A percentile compares a stretch with the other conserved stretches of the same genome.
Conservation (phyloP, 2,888 invertebrate species). For the Tetrapedia diversipes region DNA sequence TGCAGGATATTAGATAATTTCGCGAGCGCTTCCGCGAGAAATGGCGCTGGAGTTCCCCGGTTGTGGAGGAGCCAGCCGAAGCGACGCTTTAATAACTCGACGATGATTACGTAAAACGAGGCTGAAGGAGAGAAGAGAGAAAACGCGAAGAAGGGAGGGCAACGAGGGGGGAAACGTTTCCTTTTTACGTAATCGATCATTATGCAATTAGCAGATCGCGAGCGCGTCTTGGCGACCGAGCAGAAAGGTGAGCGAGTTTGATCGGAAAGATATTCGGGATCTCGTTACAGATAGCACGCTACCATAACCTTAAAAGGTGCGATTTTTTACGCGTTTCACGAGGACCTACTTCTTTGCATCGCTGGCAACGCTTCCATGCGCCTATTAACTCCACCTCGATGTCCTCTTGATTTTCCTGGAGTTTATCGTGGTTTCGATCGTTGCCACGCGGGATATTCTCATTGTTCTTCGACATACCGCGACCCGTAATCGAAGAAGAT, state of each 20-base stretch:
- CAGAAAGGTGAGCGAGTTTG: neutral
- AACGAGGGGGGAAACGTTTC: neutral
- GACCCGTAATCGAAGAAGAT: neutral
- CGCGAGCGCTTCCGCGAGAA: slow-evolving; percentile 49
- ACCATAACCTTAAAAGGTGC: slow-evolving; percentile 46
- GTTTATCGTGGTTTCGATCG: neutral
- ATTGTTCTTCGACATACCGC: neutral
- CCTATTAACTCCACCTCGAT: slow-evolving; percentile 54
- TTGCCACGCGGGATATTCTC: neutral
- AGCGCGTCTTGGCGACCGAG: neutral
- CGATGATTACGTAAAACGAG: slow-evolving; percentile 31
- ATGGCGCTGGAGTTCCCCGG: too few species aligned
- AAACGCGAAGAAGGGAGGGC: neutral
- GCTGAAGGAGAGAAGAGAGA: neutral
- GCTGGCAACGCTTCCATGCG: slow-evolving; percentile 37
- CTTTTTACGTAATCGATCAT: slow-evolving; percentile 51
- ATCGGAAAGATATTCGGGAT: neutral
- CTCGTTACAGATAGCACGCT: slow-evolving; percentile 20
- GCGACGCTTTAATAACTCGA: slow-evolving; percentile 20
- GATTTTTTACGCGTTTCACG: slow-evolving; percentile 4
- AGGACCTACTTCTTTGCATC: slow-evolving; percentile 54
- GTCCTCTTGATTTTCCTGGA: neutral
- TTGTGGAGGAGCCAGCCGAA: too few species aligned
- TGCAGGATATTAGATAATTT: slow-evolving; percentile 57
- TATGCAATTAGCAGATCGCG: slow-evolving; percentile 39